Conservation (phyloP, 2,113 vertebrate species). For the Todiramphus chloris region DNA sequence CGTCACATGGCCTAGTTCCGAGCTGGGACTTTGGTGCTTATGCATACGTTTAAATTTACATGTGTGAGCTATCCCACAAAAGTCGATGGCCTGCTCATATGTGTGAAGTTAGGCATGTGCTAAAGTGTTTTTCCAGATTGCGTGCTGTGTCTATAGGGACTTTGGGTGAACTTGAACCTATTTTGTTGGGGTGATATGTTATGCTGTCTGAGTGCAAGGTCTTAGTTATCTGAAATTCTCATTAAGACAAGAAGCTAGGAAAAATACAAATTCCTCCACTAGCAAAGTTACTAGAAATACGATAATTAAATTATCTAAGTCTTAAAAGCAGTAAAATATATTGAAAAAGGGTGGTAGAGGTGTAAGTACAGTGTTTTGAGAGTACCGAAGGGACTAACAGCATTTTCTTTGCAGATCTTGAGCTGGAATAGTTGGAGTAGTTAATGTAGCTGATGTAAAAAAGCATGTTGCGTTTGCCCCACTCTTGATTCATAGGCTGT, state of each 20-base stretch:
- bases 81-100: neutral
- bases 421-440: neutral
- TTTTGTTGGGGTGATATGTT: constrained; percentile 8
- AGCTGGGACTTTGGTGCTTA: neutral
- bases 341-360: neutral
- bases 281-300: constrained; percentile 43
- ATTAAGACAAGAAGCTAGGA: constrained; percentile 49
- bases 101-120: constrained; percentile 3
- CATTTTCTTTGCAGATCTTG: constrained; percentile 8
- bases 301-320: constrained; percentile 46
- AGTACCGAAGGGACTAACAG: neutral
- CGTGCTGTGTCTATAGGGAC: neutral
- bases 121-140: constrained; percentile 45
- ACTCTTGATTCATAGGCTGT: constrained; percentile 43
- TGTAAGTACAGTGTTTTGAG: neutral
- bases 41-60: neutral
- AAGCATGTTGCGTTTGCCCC: neutral
- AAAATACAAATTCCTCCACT: constrained; percentile 28
- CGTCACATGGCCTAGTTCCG: neutral
- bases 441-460: neutral
- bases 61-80: neutral
- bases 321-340: constrained; percentile 33
- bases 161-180: constrained; percentile 31
- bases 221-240: constrained; percentile 58
- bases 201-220: neutral